Evolutionary conservation across 2,113 vertebrate genomes (phyloP).

Genomic region (Centropus unirufus): DNA sequence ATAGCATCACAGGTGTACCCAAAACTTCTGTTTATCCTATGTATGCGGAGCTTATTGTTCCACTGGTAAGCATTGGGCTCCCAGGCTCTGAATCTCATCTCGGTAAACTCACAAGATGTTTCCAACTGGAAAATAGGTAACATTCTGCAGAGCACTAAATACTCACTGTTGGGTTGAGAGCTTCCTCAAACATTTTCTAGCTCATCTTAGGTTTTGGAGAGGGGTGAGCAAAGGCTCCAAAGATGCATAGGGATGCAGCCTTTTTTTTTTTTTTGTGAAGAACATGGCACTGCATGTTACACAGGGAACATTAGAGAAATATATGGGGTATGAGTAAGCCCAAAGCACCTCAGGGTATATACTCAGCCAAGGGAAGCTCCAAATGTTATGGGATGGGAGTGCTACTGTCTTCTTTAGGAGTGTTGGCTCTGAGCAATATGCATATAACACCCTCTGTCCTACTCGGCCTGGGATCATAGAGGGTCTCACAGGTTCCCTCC

Average conservation of each 20-base stretch:
- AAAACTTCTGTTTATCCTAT: background rate
- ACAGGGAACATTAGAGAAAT: background rate
- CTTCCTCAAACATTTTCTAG: background rate
- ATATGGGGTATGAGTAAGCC: background rate
- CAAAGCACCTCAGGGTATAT: background rate
- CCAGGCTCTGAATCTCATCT: background rate
- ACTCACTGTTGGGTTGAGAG: background rate
- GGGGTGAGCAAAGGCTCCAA: background rate
- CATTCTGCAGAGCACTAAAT: background rate
- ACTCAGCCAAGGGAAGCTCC: background rate
- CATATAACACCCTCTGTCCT: background rate
- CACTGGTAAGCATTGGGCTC: background rate
- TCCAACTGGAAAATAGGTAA: background rate
- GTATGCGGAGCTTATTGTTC: too few relatives aligned
- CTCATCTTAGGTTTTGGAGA: background rate
- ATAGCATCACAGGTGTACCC: background rate
- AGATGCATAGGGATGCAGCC: background rate
- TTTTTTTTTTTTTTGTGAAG: background rate
- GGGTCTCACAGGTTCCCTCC: background rate
- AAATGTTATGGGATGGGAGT: background rate
- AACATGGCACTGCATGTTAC: background rate
- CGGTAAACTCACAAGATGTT: background rate
- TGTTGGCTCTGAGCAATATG: background rate
- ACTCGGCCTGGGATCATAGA: background rate
- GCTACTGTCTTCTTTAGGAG: background rate